Evolutionary conservation across 2,113 vertebrate species (phyloP).

Genomic region (Chlorodrepanis virens): DNA sequence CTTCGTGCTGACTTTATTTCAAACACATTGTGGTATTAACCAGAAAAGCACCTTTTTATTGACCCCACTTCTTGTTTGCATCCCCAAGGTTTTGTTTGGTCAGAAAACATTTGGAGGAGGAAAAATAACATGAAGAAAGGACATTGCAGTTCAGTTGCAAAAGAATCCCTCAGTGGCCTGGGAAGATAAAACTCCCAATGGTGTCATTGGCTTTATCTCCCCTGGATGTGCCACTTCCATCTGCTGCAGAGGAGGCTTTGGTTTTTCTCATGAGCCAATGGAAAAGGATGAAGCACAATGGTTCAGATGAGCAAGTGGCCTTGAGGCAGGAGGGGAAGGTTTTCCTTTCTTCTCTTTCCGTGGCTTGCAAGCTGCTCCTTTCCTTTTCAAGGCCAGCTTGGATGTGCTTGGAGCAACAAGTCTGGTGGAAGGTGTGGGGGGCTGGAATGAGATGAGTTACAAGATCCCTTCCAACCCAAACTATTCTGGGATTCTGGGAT

Average conservation of each 20-base stretch:
- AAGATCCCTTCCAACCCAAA: background rate
- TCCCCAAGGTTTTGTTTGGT: background rate
- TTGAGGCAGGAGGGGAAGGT: background rate
- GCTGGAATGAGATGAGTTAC: background rate
- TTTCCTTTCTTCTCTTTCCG: background rate
- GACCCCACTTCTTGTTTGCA: background rate
- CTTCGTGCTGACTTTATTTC: background rate
- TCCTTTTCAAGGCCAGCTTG: background rate
- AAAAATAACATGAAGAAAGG: background rate
- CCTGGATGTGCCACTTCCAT: background rate
- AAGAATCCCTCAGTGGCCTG: background rate
- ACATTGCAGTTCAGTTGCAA: background rate
- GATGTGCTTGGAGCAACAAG: background rate
- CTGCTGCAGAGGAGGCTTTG: background rate
- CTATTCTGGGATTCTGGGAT: background rate
- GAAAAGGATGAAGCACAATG: background rate
- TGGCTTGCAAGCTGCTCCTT: background rate
- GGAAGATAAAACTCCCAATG: background rate
- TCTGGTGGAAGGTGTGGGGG: background rate
- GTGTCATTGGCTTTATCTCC: accelerated
- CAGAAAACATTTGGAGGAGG: background rate
- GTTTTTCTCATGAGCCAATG: background rate
- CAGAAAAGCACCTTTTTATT: background rate
- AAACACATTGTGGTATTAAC: background rate
- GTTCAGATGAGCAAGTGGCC: background rate